Base-by-base conservation (phyloP, 2,113 vertebrate genomes). In the Psilopogon haemacephalus region DNA sequence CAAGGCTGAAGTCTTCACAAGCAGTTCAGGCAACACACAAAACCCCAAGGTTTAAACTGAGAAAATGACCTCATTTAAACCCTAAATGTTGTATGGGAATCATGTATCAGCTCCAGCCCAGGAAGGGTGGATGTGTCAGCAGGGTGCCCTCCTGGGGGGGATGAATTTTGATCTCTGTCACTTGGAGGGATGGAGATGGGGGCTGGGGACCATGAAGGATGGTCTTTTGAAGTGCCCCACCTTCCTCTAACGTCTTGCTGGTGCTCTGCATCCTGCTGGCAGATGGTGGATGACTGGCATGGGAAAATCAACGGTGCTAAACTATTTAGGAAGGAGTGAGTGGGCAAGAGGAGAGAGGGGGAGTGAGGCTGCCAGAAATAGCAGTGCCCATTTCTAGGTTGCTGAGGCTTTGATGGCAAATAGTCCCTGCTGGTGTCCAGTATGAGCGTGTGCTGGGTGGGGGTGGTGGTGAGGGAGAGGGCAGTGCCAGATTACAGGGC, bases 261-360 rank as follows among this genome's bases (percentile, higher is more conserved):
- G 59, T 65, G 63, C 63, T 94, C 71, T 9, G 2, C 70, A 48
- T 42, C 26, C 63, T 78, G 62, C 77, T 0, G 8, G 88, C 80
- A 94, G 90, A 59, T 5, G 0, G 71, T 15, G 73, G 30, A 70
- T 55, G 86, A 62, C 68, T 94, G 78, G 75, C 85, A 83, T 11
- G 78, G 91, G 81, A 54, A 79, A 92, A 87, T 67, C 71, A 54
- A 46, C 8, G 58, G 56, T 4, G 4, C 35, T 82, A 50, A 87
- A 86, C 63, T 87, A 37, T 65, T 90, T 70, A 83, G 78, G 74
- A 70, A 86, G 75, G 83, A 88, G 42, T 0, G 37, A 91, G 85
- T n/a, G 78, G 88, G 90, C 82, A 93, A 85, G 62, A 71, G 38
- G 42, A 88, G 72, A 71, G 82, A 59, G 80, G 33, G 83, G 84